Conservation (phyloP, 1,140 invertebrate genomes). For the Leguminivora glycinivorella region DNA sequence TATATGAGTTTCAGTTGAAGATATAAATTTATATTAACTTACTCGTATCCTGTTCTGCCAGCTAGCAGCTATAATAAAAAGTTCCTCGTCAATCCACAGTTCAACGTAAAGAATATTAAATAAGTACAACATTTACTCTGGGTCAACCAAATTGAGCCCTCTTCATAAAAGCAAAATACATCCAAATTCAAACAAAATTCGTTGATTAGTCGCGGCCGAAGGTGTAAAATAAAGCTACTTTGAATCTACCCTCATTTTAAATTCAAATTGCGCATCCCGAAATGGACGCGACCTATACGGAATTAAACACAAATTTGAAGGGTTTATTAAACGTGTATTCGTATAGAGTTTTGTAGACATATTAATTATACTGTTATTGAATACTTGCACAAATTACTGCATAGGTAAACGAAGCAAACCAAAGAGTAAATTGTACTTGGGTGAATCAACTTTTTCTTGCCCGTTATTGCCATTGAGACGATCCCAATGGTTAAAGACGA, state of each 20-base stretch:
- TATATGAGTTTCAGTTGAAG: no score
- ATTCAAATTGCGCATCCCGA: constrained; percentile 19
- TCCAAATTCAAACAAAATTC: background rate
- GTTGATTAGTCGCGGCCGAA: constrained; percentile 14
- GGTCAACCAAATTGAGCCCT: background rate
- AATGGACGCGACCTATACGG: constrained; percentile 4
- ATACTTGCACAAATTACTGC: background rate
- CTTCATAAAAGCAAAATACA: background rate
- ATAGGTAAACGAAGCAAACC: background rate
- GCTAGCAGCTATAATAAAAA: no score
- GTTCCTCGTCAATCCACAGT: no score
- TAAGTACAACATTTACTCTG: background rate
- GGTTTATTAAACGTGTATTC: background rate
- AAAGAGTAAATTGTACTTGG: no score
- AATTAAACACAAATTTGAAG: constrained; percentile 19
- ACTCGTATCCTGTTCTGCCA: no score
- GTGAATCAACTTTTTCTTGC: no score
- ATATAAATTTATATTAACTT: no score
- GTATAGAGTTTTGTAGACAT: background rate
- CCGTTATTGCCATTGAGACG: no score
- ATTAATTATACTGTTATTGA: background rate
- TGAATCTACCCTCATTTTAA: constrained; percentile 23
- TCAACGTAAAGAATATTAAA: background rate
- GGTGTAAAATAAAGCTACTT: constrained; percentile 19
- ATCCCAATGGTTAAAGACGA: no score